A percentile compares a stretch with the other conserved stretches of the same genome.
Evolutionary conservation across 2,113 vertebrate species (phyloP).

Genomic region (Corydoras sp.): DNA sequence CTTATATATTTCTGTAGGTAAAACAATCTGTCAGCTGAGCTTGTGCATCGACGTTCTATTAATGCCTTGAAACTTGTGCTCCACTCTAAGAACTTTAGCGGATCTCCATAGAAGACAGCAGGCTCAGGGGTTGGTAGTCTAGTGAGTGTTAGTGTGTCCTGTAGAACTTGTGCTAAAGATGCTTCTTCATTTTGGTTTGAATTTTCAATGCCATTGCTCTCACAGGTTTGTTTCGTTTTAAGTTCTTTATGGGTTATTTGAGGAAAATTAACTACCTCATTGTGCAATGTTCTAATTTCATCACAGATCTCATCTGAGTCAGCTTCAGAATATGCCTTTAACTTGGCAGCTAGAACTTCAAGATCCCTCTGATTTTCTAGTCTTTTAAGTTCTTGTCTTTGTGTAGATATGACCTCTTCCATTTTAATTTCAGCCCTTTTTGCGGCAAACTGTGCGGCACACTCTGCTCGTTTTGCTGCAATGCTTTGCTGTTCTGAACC

Average conservation of each 20-base stretch:
- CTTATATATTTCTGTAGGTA: conserved; percentile 42
- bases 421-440: conserved; percentile 31
- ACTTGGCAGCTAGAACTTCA: too few species aligned
- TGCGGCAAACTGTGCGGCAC: conserved; percentile 29
- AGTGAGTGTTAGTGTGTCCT: conserved; percentile 39
- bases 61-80: conserved; percentile 39
- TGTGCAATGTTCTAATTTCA: conserved; percentile 1
- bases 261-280: conserved; percentile 1
- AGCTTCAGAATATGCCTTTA: conserved; percentile 35
- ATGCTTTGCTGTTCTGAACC: conserved; percentile 27
- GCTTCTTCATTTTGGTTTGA: background rate
- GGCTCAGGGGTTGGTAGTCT: conserved; percentile 42
- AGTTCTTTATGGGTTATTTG: background rate
- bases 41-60: conserved; percentile 37
- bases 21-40: conserved; percentile 39
- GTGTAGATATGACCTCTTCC: conserved; percentile 31
- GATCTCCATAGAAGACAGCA: conserved; percentile 31
- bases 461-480: conserved; percentile 33
- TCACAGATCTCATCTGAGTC: conserved; percentile 2
- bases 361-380: conserved; percentile 38
- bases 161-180: conserved; percentile 25
- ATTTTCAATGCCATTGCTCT: background rate
- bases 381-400: conserved; percentile 42
- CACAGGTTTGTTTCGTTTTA: background rate
- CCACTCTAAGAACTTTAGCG: conserved; percentile 45